Evolutionary conservation across 1,140 invertebrate species (phyloP), one percentile per base, ranked within the genome.

Genomic region (Apolygus lucorum): DNA sequence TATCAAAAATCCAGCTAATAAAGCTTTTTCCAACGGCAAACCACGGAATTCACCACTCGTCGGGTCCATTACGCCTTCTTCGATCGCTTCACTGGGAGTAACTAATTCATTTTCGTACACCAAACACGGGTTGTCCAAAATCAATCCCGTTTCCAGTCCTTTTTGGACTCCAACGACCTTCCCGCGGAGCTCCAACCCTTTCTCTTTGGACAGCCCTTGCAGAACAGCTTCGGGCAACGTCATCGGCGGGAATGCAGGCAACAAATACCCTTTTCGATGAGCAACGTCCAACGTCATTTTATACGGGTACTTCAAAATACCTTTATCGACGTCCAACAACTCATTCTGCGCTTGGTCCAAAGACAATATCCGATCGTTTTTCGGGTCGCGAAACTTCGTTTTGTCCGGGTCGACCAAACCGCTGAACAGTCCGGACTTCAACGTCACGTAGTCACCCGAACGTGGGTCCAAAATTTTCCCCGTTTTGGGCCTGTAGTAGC

Each of bases 211-310:
- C 68, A 91, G 82, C 68, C 90, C 88, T 79, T 90, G 87, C 49
- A 90, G 87, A 62, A 96, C 80, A 63, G 91, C 90, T 83, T 96
- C 91, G 78, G 93, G 88, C 34, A 97, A 78, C 1, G 89, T 89
- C 83, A 87, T 87, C 4, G 89, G 91, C 77, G 89, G 90, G 71
- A 85, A 83, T 28, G 87, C 87, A 72, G 86, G 89, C 14, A 92
- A 78, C 4, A 93, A 81, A 74, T 88, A 90, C 8, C 90, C 90
- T 78, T 88, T 91, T 71, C 89, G 85, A 73, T 86, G 85, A 4
- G 90, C 91, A 73, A 87, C 83, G 78, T 91, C 88, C 67, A 92
- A 82, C 68, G 86, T 86, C 77, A 89, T 84, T 26, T 77, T 63
- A 67, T 84, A 80, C 52, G 91, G 91, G 74, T 85, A 82, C 14